phyloP scores from a whole-genome alignment of 1,140 invertebrate genomes.

The Achroia grisella region DNA sequence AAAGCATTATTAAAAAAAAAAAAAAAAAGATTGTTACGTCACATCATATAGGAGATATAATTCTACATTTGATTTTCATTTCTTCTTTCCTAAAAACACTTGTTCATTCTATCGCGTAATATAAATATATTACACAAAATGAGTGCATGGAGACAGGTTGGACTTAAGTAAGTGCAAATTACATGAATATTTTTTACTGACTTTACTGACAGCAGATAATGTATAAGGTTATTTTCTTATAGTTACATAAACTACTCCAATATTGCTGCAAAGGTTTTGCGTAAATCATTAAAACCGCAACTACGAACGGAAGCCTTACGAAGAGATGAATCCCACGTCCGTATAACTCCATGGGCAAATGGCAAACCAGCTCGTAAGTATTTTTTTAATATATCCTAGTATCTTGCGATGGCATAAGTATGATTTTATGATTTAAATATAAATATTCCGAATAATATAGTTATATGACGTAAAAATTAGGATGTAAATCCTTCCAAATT shows the following conservation, averaged over 20 bases:
- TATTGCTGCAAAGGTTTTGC: constrained; percentile 87
- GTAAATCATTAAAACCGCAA: constrained; percentile 85
- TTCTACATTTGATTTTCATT: no score
- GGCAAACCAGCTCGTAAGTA: constrained; percentile 88
- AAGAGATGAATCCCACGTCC: constrained; percentile 82
- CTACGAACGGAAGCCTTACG: constrained; percentile 82
- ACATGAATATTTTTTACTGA: background rate
- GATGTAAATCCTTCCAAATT: no score
- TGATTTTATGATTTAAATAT: no score
- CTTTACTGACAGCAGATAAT: background rate
- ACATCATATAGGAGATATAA: no score
- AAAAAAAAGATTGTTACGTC: no score
- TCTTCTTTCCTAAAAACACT: no score
- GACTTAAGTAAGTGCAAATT: constrained; percentile 50
- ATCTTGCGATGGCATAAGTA: no score
- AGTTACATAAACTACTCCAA: constrained; percentile 95
- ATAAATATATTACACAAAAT: constrained; percentile 32
- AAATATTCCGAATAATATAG: no score
- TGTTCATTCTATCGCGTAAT: no score
- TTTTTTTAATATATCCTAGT: no score
- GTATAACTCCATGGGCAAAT: constrained; percentile 89
- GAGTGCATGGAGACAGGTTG: constrained; percentile 65
- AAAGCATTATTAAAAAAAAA: no score
- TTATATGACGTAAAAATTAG: no score
- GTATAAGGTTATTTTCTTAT: constrained; percentile 17